Conservation (phyloP, 1,140 invertebrate genomes). For the Cepaea nemoralis region DNA sequence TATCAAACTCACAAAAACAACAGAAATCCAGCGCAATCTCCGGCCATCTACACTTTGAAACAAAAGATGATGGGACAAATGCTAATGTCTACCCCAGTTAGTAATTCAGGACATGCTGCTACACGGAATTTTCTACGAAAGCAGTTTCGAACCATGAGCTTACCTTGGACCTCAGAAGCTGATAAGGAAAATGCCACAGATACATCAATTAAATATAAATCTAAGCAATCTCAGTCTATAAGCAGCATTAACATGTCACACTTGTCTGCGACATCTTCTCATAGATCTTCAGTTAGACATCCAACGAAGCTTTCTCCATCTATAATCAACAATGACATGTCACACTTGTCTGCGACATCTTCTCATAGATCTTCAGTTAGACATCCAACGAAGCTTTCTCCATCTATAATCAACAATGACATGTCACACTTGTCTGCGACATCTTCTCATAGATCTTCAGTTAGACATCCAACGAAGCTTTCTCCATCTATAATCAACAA, state of each 20-base stretch:
- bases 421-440: too few relatives aligned
- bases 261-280: too few relatives aligned
- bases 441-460: too few relatives aligned
- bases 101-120: not conserved
- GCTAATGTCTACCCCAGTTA: slow-evolving; percentile 30
- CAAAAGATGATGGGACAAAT: not conserved
- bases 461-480: too few relatives aligned
- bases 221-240: not conserved
- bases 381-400: too few relatives aligned
- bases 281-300: too few relatives aligned
- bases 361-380: too few relatives aligned
- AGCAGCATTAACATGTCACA: not conserved
- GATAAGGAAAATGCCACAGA: not conserved
- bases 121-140: not conserved
- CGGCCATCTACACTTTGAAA: not conserved
- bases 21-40: not conserved
- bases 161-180: not conserved
- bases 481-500: too few relatives aligned
- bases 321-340: too few relatives aligned
- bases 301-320: not conserved
- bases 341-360: too few relatives aligned
- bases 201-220: not conserved
- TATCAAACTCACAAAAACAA: not conserved
- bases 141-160: not conserved
- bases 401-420: too few relatives aligned